Evolutionary conservation across 2,797 vertebrate genomes (phyloP).

Genomic region (Gymnoscopelus microlampas): DNA sequence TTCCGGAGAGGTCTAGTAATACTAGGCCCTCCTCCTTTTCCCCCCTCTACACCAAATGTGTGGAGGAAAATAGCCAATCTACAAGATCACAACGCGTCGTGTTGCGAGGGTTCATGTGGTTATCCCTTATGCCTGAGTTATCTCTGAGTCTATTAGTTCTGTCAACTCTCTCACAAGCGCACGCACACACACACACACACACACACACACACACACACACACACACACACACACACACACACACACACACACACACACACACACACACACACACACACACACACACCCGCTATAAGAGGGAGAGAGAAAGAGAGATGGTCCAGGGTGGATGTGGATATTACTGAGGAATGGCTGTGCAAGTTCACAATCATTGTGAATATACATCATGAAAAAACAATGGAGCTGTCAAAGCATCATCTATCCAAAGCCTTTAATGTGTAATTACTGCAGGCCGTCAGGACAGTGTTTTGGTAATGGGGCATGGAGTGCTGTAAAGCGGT

Average conservation of each 20-base stretch:
- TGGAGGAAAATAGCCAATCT: too few relatives aligned
- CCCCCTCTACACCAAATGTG: too few relatives aligned
- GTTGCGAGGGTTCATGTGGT: too few relatives aligned
- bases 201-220: constrained; percentile 44
- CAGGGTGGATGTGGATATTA: constrained; percentile 48
- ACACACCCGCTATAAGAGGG: constrained; percentile 4
- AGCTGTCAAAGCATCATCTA: constrained; percentile 69
- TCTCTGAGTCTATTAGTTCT: constrained; percentile 75
- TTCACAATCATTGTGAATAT: constrained; percentile 65
- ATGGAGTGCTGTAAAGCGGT: constrained; percentile 58
- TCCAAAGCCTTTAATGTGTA: constrained; percentile 67
- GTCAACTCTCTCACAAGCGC: constrained; percentile 73
- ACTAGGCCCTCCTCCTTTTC: too few relatives aligned
- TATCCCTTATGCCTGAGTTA: constrained; percentile 56
- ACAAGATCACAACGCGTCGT: too few relatives aligned
- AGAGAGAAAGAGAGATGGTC: constrained; percentile 5
- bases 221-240: constrained; percentile 44
- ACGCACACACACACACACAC: constrained; percentile 33
- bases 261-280: constrained; percentile 31
- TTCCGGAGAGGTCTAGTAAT: too few relatives aligned
- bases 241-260: constrained; percentile 42
- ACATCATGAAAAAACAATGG: constrained; percentile 70
- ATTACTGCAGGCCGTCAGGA: constrained; percentile 66
- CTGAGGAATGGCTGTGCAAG: constrained; percentile 52
- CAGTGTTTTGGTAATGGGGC: constrained; percentile 70